Evolutionary conservation across 2,888 invertebrate genomes (phyloP), one percentile per base, ranked within the genome.

Genomic region (Drosophila austrosaltans): DNA sequence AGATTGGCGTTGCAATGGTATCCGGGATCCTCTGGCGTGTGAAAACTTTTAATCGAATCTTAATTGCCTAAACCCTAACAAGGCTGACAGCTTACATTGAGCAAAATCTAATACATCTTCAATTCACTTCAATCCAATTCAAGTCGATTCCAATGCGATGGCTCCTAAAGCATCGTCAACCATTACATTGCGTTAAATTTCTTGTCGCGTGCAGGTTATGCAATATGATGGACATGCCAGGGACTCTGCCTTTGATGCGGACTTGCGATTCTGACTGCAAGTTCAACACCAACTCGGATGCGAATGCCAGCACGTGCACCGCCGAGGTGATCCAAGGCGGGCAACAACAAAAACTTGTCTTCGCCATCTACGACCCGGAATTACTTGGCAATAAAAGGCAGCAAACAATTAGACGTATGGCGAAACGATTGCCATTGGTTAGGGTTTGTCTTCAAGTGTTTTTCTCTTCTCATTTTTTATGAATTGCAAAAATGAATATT

Each of bases 11-110:
- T 8, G 25, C 28, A 44, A 25, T 57, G 32, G 22, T 25, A 63
- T 36, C 53, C 65, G 62, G 58, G 36, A 44, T 36, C 28, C 36
- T 8, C 20, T 73, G 76, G 72, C 75, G 86, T 90, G 90, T 77
- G 83, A 87, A 79, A 75, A 79, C 81, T 80, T 89, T 90, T 90
- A 89, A 89, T 89, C 78, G 85, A 75, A 80, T 79, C 83, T 89
- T 89, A 89, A 89, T 89, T 89, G 77, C 82, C 79, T 81, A 76
- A 75, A 65, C 67, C 88, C 56, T 69, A 78, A 85, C 72, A 73
- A 78, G 88, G 81, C 73, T 62, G 78, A 83, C 83, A 68, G 72
- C 69, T 82, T 67, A 63, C 67, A 60, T 60, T 76, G 25, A 48
- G 48, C 48, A 48, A 48, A 48, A 48, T 48, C 48, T 48, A 48